Percentiles rank a stretch among this genome's conserved stretches.
phyloP scores from a whole-genome alignment of 2,888 invertebrate species.

The Ophioninae sp. region DNA sequence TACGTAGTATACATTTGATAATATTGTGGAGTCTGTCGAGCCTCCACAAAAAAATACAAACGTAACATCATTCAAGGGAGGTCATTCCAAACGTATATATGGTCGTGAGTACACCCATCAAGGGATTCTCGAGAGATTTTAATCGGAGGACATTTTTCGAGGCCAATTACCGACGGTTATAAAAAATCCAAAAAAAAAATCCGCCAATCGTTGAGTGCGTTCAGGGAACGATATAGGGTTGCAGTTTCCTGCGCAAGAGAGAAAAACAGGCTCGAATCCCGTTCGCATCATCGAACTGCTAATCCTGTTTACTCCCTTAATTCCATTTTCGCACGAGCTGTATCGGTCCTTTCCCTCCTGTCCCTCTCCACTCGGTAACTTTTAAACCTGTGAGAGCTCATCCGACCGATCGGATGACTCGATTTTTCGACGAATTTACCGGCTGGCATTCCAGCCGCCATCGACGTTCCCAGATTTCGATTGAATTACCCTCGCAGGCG shows the following conservation, averaged over 20 bases:
- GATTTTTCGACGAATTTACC: constrained; percentile 78
- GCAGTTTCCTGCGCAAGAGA: constrained; percentile 10
- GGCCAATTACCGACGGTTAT: constrained; percentile 74
- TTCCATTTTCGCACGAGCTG: constrained; percentile 77
- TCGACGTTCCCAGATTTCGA: constrained; percentile 54
- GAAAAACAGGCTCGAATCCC: constrained; percentile 50
- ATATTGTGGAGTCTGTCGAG: not conserved
- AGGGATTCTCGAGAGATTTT: constrained; percentile 56
- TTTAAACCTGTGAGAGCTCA: constrained; percentile 48
- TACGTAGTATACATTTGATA: not conserved
- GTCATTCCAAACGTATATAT: constrained; percentile 32
- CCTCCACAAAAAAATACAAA: constrained; percentile 37
- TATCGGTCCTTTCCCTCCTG: constrained; percentile 24
- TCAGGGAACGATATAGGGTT: constrained; percentile 4
- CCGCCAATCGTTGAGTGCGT: constrained; percentile 19
- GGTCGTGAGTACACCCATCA: constrained; percentile 24
- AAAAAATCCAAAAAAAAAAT: constrained; percentile 75
- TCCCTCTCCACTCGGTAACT: constrained; percentile 7
- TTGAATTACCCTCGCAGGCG: constrained; percentile 51
- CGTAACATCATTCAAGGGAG: constrained; percentile 27
- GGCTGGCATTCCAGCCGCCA: constrained; percentile 44
- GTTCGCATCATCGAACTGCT: constrained; percentile 75
- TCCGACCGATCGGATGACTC: constrained; percentile 75
- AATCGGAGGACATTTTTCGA: constrained; percentile 77
- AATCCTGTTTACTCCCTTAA: constrained; percentile 77